Base-by-base conservation (phyloP, 2,888 invertebrate genomes). In the Portevinia maculata region DNA sequence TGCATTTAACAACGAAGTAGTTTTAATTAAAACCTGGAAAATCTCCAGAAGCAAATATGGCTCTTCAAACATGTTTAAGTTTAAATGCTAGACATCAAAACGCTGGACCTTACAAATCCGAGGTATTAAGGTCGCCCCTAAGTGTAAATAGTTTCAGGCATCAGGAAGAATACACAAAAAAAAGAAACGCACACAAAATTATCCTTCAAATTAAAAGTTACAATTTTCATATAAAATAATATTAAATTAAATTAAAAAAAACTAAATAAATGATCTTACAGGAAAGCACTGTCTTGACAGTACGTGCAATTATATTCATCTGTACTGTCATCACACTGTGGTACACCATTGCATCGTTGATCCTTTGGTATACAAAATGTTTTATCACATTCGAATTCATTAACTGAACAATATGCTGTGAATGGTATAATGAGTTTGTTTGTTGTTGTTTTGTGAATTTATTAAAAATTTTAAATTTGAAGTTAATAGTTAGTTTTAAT, bases 331-430 rank as follows among this genome's bases (percentile, higher is more conserved):
- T 91, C 87, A 88, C 92, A 92, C 89, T 91, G 91, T 84, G 85
- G 88, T 87, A 91, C 87, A 85, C 92, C 92, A 89, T 92, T 88
- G 74, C 91, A 91, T 89, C 93, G 93, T 88, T 90, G 91, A 86
- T 87, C 89, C 87, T 90, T 92, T 81, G 92, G 91, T 88, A 95
- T 91, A 89, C 95, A 95, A 87, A 88, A 91, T 86, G 92, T 93
- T 89, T 92, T 92, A 89, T 93, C 91, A 89, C 93, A 93, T 86
- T 91, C 91, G 89, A 93, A 93, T 88, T 93, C 91, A 86, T 90
- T 89, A 73, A 89, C 86, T 75, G 88, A 87, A 86, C 90, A 91
- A 85, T 87, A 87, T 85, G 89, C 90, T 90, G 87, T 86, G 86
- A 84, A 86, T 62, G 73, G 79, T 79, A 74, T 69, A 79, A 79